A percentile compares a stretch with the other conserved stretches of the same genome.
Conservation (phyloP, 2,113 vertebrate species). For the Aptenodytes patagonicus region DNA sequence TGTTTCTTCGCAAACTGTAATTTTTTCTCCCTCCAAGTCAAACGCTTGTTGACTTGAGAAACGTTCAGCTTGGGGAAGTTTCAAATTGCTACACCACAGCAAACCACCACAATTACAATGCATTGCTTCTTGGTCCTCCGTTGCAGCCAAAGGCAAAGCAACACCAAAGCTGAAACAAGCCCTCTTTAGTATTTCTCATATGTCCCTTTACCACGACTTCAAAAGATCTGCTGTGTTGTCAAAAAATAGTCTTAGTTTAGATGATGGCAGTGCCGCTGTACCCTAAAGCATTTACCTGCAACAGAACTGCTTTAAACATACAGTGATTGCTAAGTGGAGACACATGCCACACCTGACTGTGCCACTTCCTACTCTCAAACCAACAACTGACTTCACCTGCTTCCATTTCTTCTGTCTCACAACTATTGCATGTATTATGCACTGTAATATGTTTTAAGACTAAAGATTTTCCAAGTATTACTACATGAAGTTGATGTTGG, state of each 20-base stretch:
- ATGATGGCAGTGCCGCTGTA: neutral
- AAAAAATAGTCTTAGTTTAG: neutral
- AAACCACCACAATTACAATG: neutral
- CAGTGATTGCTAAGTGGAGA: neutral
- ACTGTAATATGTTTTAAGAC: neutral
- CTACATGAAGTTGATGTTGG: neutral
- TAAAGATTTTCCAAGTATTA: conserved; percentile 6
- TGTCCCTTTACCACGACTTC: neutral
- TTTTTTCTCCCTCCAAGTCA: neutral
- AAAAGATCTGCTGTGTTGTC: neutral
- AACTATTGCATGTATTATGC: neutral
- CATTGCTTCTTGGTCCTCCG: neutral
- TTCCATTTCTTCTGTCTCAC: neutral
- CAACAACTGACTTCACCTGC: neutral
- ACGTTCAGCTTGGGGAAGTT: neutral
- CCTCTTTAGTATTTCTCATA: neutral
- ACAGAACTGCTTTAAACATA: neutral
- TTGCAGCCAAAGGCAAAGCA: neutral
- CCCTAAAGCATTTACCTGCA: neutral
- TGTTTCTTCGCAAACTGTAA: neutral
- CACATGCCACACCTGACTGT: neutral
- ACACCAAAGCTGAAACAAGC: neutral
- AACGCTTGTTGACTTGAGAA: neutral
- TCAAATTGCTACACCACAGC: neutral
- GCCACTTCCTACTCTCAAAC: neutral